Base-by-base conservation (phyloP, 2,888 invertebrate genomes). In the Tenthredo scrophulariae region DNA sequence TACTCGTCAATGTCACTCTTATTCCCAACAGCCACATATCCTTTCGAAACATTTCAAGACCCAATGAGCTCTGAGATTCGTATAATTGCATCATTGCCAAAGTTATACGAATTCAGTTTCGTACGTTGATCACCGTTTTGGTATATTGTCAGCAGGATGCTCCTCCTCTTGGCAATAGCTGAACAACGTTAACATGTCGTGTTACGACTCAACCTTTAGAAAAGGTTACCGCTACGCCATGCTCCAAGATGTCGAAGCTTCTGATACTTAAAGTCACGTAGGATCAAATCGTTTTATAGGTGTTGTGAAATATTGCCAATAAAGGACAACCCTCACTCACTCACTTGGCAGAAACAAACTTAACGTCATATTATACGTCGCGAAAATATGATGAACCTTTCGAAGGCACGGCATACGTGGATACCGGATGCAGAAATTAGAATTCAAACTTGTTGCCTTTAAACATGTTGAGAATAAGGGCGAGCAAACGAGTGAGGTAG, bases 281-380 rank as follows among this genome's bases (percentile, higher is more conserved):
- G 80, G 80, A 80, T 80, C 80, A 50, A 80, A 33, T 58, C 22
- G 9, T 62, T 80, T 80, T 40, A 80, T 62, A 40, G 58, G 40
- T n/a, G 80, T 40, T 37, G 58, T 58, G 80, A 80, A 62, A 80
- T 80, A 80, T 80, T 26, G 80, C 62, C 80, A 62, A 80, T 80
- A 62, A 80, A 80, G 80, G 80, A 80, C 80, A 62, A 40, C n/a
- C 62, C 62, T 29, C 9, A 10, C 54, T 26, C 9, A 4, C 54
- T 26, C 22, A 10, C 40, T 22, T 15, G 22, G n/a, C 0, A 3
- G 6, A 67, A 67, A 74, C 26, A 74, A 74, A 3, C 22, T 13
- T 29, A 77, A 54, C 50, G 22, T 74, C 22, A 33, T 33, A 7
- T 29, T 33, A 33, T 15, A 13, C 6, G 33, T 22, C 33, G 29